Base-by-base conservation (phyloP, 30 jellyfish, hydroid and myxozoan genomes). In the Hydra vulgaris region DNA sequence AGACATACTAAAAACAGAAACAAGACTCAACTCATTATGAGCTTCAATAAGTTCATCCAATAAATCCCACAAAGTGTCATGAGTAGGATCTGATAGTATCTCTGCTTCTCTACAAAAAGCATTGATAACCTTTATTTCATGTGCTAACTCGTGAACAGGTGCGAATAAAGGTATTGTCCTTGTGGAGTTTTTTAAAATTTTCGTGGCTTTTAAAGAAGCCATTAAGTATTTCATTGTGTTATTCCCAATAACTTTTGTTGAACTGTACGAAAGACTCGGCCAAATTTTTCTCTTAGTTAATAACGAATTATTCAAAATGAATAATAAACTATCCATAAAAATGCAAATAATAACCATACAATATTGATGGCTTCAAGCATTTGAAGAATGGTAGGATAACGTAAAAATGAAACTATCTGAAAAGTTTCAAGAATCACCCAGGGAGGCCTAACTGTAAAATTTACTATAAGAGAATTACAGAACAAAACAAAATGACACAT, bases 21-120 rank as follows among this genome's bases (percentile, higher is more conserved):
- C 82, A 17, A 92, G 91, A 15, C 91, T 86, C 24, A 91, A 84
- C 23, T 79, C 95, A 69, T 91, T 91, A 55, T 91, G 97, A 0
- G 96, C 96, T 54, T 91, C 95, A n/a, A 91, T 91, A 17, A 91
- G 84, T 56, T 91, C 97, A 81, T 91, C 97, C 25, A 91, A 86
- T 55, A 91, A 76, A 73, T 91, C 97, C 97, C 95, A 91, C 23
- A 91, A 87, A 3, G 96, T 91, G 89, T 91, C 97, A 72, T 91
- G 97, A 8, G 95, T 91, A 53, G 96, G 96, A 67, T 91, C 95
- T 16, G 88, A 75, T 17, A 91, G 66, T 69, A 70, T 86, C 56
- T 91, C 97, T 23, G 97, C 96, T 74, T 91, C 97, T 79, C 97
- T 86, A 81, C 96, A 91, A 66, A 68, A 91, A 20, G 97, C 97